Evolutionary conservation across 2,113 vertebrate genomes (phyloP).

Genomic region (Podocnemis expansa): DNA sequence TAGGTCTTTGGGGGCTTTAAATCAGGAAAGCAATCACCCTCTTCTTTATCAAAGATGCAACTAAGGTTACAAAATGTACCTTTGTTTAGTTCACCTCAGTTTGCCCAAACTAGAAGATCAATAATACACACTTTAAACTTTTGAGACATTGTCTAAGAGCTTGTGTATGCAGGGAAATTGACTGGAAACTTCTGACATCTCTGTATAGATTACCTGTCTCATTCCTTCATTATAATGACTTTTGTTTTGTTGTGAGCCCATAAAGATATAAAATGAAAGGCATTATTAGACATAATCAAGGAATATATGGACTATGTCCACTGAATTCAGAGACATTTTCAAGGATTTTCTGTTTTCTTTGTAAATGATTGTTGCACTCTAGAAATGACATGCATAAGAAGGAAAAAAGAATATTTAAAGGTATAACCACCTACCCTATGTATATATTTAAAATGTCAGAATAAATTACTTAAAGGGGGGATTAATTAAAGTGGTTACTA

Average conservation of each 20-base stretch:
- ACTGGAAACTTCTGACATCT: not conserved
- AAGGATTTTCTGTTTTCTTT: not conserved
- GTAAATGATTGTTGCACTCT: not conserved
- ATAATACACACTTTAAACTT: not conserved
- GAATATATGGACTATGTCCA: not conserved
- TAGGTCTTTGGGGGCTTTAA: not conserved
- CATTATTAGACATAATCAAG: not conserved
- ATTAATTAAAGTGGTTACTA: not conserved
- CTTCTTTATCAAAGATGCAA: not conserved
- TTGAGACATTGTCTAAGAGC: not conserved
- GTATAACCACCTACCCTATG: not conserved
- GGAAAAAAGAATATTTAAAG: not conserved
- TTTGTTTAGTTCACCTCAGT: not conserved
- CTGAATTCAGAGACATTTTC: no score
- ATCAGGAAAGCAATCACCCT: not conserved
- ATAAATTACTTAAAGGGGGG: not conserved
- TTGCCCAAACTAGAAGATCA: not conserved
- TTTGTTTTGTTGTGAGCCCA: not conserved
- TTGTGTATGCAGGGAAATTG: not conserved
- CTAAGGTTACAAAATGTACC: not conserved
- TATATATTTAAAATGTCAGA: not conserved
- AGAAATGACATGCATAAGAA: no score
- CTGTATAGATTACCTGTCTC: not conserved
- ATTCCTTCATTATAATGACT: not conserved
- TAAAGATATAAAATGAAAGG: not conserved